These are phyloP conservation scores for Napeogenes sylphis DNA, from an alignment of 2,888 invertebrate genomes.

Conservation along the genomic window DNA sequence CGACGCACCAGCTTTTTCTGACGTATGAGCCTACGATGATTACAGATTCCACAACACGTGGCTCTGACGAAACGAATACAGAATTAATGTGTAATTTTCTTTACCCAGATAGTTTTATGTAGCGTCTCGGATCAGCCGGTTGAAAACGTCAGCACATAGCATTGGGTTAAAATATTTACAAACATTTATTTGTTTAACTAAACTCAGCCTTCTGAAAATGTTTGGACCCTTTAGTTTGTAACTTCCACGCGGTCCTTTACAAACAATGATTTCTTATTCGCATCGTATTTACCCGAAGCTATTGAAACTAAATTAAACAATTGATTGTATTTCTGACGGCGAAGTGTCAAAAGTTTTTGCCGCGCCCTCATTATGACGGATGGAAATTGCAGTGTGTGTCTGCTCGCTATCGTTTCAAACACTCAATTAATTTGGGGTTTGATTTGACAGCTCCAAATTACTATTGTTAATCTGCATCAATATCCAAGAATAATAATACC, in stretches of 20 bases:
- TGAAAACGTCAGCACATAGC: too few species aligned
- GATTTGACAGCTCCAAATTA: constrained; percentile 68
- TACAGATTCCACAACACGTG: background rate
- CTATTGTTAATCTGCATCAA: constrained; percentile 39
- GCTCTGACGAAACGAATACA: background rate
- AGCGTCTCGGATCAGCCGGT: too few species aligned
- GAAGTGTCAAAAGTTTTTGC: constrained; percentile 65
- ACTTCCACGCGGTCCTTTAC: constrained; percentile 18
- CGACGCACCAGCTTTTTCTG: constrained; percentile 58
- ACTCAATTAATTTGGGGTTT: constrained; percentile 65
- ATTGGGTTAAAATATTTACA: constrained; percentile 45
- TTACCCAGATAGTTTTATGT: too few species aligned
- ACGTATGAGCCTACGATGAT: constrained; percentile 8
- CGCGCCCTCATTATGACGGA: constrained; percentile 64
- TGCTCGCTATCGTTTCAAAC: constrained; percentile 54
- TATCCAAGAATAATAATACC: constrained; percentile 14
- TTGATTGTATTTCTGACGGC: constrained; percentile 51
- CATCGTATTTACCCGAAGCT: constrained; percentile 47
- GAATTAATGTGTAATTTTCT: background rate
- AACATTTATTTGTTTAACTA: constrained; percentile 46
- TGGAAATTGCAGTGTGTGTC: constrained; percentile 57
- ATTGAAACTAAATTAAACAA: constrained; percentile 58
- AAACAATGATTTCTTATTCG: constrained; percentile 33
- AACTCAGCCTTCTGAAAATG: constrained; percentile 11
- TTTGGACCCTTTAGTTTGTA: constrained; percentile 28